phyloP scores from a whole-genome alignment of 2,797 vertebrate species.

The Pagetopsis macropterus region DNA sequence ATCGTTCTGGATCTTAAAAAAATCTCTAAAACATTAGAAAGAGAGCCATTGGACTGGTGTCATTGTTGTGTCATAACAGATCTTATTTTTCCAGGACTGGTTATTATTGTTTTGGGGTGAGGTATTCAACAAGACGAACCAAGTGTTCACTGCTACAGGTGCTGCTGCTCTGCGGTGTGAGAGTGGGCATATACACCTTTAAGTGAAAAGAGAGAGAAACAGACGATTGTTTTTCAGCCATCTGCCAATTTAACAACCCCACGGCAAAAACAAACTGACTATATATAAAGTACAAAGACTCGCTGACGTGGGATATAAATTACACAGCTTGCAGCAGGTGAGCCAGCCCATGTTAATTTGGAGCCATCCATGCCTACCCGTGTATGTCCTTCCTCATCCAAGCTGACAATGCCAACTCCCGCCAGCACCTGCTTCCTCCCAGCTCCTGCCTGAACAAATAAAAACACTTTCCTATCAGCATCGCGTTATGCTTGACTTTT shows the following conservation, averaged over 20 bases:
- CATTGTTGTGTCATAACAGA: background rate
- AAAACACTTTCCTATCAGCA: slow-evolving; percentile 48
- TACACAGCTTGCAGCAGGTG: slow-evolving; percentile 63
- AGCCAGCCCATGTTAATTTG: slow-evolving; percentile 62
- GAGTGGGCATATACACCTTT: slow-evolving; percentile 20
- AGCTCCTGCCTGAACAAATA: slow-evolving; percentile 45
- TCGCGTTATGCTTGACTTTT: slow-evolving; percentile 39
- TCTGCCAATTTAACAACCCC: slow-evolving; percentile 53
- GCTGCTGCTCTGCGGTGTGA: background rate
- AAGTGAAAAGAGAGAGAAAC: slow-evolving; percentile 23
- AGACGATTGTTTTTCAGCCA: slow-evolving; percentile 51
- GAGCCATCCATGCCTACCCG: slow-evolving; percentile 64
- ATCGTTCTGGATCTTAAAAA: background rate
- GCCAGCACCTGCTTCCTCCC: slow-evolving; percentile 59
- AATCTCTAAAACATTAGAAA: background rate
- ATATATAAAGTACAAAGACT: slow-evolving; percentile 58
- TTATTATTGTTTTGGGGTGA: slow-evolving; percentile 5
- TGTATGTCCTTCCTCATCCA: slow-evolving; percentile 62
- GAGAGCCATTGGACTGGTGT: background rate
- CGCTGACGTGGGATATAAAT: slow-evolving; percentile 69
- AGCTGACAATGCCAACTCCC: slow-evolving; percentile 45
- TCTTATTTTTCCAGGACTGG: too few species aligned
- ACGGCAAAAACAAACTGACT: slow-evolving; percentile 51
- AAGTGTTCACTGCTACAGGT: background rate
- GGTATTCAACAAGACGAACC: slow-evolving; percentile 1